A percentile compares a stretch with the other conserved stretches of the same genome.
Conservation (phyloP, 2,797 vertebrate species). For the Cirrhinus molitorella region DNA sequence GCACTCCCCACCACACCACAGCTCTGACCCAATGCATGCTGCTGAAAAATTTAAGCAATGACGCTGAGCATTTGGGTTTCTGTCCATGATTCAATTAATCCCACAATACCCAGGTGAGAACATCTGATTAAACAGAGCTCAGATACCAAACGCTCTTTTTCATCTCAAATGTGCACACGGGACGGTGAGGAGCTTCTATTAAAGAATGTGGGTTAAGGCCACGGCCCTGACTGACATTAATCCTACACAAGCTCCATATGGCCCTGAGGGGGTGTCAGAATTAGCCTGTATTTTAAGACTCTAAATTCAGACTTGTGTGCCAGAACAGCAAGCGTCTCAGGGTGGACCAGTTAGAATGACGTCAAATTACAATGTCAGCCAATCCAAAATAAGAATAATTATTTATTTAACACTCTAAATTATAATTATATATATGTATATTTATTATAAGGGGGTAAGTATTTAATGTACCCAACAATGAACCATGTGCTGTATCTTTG, state of each 20-base stretch:
- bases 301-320: constrained; percentile 30
- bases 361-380: neutral
- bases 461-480: neutral
- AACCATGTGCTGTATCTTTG: neutral
- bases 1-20: neutral
- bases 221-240: constrained; percentile 48
- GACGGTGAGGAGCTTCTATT: constrained; percentile 32
- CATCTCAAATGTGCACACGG: constrained; percentile 26
- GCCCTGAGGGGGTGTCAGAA: constrained; percentile 38
- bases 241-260: constrained; percentile 50
- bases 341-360: neutral
- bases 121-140: constrained; percentile 41
- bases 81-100: constrained; percentile 35
- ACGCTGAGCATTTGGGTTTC: neutral
- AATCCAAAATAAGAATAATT: neutral
- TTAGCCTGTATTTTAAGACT: constrained; percentile 44
- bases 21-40: neutral
- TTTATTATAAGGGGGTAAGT: no score
- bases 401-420: neutral
- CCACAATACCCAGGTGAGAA: constrained; percentile 21
- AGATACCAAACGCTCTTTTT: constrained; percentile 22
- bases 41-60: neutral
- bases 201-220: constrained; percentile 45
- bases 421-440: no score
- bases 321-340: neutral